Conservation (phyloP, 2,888 invertebrate species). For the Polietes domitor region DNA sequence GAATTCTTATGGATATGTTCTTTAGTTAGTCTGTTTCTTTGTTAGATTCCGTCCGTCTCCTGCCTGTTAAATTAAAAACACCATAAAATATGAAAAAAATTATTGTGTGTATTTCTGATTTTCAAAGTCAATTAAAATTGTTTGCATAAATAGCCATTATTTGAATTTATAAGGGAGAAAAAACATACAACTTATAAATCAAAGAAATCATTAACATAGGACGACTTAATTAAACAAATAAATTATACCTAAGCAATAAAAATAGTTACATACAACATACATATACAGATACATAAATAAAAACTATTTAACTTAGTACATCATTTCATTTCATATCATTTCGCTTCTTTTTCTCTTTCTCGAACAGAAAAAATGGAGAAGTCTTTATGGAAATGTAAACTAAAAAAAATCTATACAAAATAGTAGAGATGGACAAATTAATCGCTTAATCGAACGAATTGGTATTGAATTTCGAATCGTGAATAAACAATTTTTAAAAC, state of each 20-base stretch:
- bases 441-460: background rate
- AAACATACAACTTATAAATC: background rate
- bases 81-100: slow-evolving; percentile 1
- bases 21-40: background rate
- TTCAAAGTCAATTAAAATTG: slow-evolving; percentile 17
- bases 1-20: too few species aligned
- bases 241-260: slow-evolving; percentile 18
- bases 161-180: background rate
- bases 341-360: background rate
- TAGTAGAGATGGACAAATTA: background rate
- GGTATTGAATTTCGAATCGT: too few species aligned
- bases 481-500: background rate
- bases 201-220: background rate
- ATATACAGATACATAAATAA: slow-evolving; percentile 1
- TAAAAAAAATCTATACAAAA: background rate
- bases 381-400: background rate
- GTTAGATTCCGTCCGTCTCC: background rate
- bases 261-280: slow-evolving; percentile 5
- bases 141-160: slow-evolving; percentile 25
- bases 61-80: background rate
- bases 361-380: background rate
- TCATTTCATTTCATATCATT: background rate
- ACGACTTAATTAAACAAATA: slow-evolving; percentile 31
- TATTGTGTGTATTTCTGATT: slow-evolving; percentile 22
- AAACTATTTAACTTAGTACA: background rate